Evolutionary conservation across 2,888 invertebrate genomes (phyloP).

Genomic region (Scaptomyza cyrtandrae): DNA sequence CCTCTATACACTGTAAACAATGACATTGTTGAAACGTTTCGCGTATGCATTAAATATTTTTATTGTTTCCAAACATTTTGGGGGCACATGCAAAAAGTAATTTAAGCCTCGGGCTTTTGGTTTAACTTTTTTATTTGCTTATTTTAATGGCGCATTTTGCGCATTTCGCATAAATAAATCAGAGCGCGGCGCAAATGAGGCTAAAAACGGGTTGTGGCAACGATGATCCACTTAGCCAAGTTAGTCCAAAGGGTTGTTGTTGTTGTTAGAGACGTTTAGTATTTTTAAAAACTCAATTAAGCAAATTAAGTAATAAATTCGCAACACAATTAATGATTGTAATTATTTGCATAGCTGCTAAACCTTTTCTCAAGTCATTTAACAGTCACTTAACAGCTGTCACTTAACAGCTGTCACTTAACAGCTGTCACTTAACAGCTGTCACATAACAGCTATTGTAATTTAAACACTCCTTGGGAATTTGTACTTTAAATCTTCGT

Average conservation of each 20-base stretch:
- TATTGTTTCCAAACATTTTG: conserved; percentile 61
- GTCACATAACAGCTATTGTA: too few species aligned
- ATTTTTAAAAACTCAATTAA: neutral
- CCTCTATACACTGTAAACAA: conserved; percentile 43
- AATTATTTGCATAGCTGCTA: neutral
- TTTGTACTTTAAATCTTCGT: neutral
- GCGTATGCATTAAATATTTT: conserved; percentile 76
- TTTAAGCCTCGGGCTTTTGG: conserved; percentile 18
- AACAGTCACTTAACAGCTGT: too few species aligned
- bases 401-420: too few species aligned
- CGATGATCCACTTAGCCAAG: neutral
- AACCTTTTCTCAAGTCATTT: too few species aligned
- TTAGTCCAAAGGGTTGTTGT: neutral
- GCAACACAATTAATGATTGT: neutral
- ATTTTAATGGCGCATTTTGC: conserved; percentile 54
- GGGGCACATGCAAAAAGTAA: conserved; percentile 25
- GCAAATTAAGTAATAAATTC: conserved; percentile 7
- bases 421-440: too few species aligned
- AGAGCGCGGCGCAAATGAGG: conserved; percentile 13
- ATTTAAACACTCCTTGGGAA: too few species aligned
- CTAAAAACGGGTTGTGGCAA: neutral
- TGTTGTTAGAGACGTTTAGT: neutral
- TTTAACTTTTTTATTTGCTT: conserved; percentile 11
- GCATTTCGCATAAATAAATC: conserved; percentile 66
- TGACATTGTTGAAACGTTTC: conserved; percentile 49